phyloP scores from a whole-genome alignment of 2,888 invertebrate species.

The Monopis laevigella region DNA sequence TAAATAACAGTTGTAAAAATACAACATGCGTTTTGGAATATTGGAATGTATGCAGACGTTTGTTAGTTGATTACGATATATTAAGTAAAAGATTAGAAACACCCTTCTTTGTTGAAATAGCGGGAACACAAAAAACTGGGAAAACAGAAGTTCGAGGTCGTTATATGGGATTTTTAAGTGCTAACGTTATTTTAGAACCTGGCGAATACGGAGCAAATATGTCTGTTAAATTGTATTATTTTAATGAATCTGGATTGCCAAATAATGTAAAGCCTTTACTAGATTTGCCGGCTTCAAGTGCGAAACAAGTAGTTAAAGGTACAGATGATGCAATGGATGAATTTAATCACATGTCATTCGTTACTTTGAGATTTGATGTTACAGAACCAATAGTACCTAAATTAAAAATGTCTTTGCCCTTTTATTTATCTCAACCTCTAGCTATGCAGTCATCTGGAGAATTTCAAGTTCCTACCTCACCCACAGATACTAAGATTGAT shows the following conservation, averaged over 20 bases:
- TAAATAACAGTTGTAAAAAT: not conserved
- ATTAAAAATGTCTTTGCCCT: slow-evolving; percentile 30
- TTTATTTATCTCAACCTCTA: slow-evolving; percentile 30
- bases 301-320: slow-evolving; percentile 38
- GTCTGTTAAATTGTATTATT: slow-evolving; percentile 33
- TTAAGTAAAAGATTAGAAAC: slow-evolving; percentile 30
- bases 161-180: slow-evolving; percentile 46
- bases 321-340: slow-evolving; percentile 34
- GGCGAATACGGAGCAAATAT: slow-evolving; percentile 37
- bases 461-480: slow-evolving; percentile 27
- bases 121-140: slow-evolving; percentile 42
- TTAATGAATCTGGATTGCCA: slow-evolving; percentile 33
- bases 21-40: slow-evolving; percentile 33
- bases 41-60: slow-evolving; percentile 49
- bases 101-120: slow-evolving; percentile 45
- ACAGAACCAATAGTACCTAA: slow-evolving; percentile 36
- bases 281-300: slow-evolving; percentile 43
- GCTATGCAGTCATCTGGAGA: slow-evolving; percentile 24
- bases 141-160: slow-evolving; percentile 46
- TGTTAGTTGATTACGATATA: slow-evolving; percentile 36
- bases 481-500: slow-evolving; percentile 36
- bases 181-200: slow-evolving; percentile 39
- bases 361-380: slow-evolving; percentile 43
- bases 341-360: slow-evolving; percentile 35
- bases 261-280: slow-evolving; percentile 32